Base-by-base conservation (phyloP, 2,113 vertebrate genomes). In the Ardeotis arabs region DNA sequence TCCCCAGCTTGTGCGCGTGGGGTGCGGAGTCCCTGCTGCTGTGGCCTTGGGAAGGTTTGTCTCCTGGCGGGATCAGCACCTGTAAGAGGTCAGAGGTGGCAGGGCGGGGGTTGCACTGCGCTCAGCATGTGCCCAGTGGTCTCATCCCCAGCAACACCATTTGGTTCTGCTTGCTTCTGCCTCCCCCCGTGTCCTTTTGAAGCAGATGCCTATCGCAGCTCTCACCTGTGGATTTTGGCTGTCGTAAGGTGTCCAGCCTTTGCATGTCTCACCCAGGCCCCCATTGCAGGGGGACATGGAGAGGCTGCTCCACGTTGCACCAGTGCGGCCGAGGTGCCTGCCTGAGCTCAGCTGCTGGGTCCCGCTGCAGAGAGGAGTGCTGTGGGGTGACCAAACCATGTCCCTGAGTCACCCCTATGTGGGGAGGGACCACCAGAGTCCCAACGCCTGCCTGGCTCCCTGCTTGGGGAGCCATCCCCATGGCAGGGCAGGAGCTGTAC, bases 1-100 rank as follows among this genome's bases (percentile, higher is more conserved):
- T 66, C 78, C 23, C 28, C 2, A 2, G 63, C 16, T 66, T 60
- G 39, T 35, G 44, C 1, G 4, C 0, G 0, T 0, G 6, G 18
- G 56, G 33, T 64, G 50, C 44, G 11, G 24, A 59, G 45, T 21
- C 47, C 33, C 18, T 24, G 52, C 45, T 60, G 39, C 25, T 53
- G n/a, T 84, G 79, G 53, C 27, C 39, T n/a, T 27, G 25, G 37
- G 47, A 35, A 88, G 18, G 53, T 60, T 84, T 73, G 45, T 47
- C 15, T 59, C 53, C 27, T 17, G 14, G 29, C 17, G 63, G 14
- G 11, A 5, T 35, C 1, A 0, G 9, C 44, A 45, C 33, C 15
- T 1, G 3, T 47, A 39, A 49, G 53, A 81, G 60, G n/a, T 29
- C 56, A 64, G 64, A 49, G 72, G 66, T 31, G 27, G 35, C 18